These are phyloP conservation scores for Tetragnatha versicolor DNA, from an alignment of 1,140 invertebrate species.

Conservation along the genomic window DNA sequence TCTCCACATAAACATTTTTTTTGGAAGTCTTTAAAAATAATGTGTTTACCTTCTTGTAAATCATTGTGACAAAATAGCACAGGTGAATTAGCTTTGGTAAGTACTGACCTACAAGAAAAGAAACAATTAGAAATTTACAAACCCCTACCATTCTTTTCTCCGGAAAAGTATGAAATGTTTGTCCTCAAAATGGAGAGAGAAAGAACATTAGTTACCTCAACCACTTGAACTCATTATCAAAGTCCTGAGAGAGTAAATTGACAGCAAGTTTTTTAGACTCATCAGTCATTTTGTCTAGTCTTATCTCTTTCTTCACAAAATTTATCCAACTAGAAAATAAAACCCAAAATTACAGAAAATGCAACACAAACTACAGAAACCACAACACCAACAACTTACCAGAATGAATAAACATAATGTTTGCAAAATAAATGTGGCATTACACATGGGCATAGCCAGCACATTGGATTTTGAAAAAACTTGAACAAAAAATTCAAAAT, in stretches of 20 bases:
- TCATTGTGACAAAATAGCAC: conserved; percentile 98
- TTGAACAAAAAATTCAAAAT: too few relatives aligned
- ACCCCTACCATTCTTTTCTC: neutral
- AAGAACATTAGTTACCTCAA: conserved; percentile 65
- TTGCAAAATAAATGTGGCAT: too few relatives aligned
- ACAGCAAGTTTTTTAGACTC: conserved; percentile 53
- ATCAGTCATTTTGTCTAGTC: conserved; percentile 55
- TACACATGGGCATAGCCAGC: too few relatives aligned
- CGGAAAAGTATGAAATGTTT: neutral
- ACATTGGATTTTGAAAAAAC: too few relatives aligned
- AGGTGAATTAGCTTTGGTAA: conserved; percentile 70
- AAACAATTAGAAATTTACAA: neutral
- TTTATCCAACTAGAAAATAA: conserved; percentile 64
- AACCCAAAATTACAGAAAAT: neutral
- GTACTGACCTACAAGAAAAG: neutral
- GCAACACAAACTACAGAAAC: too few relatives aligned
- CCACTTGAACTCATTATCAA: conserved; percentile 73
- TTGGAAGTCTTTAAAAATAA: too few relatives aligned
- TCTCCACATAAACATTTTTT: too few relatives aligned
- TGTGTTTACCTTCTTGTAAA: conserved; percentile 85
- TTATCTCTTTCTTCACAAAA: conserved; percentile 61
- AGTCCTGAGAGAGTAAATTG: conserved; percentile 65
- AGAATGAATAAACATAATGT: too few relatives aligned
- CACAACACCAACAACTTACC: too few relatives aligned
- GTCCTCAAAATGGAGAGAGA: neutral